A percentile compares a stretch with the other conserved stretches of the same genome.
Evolutionary conservation across 2,888 invertebrate species (phyloP).

Genomic region (Phengaris arion): DNA sequence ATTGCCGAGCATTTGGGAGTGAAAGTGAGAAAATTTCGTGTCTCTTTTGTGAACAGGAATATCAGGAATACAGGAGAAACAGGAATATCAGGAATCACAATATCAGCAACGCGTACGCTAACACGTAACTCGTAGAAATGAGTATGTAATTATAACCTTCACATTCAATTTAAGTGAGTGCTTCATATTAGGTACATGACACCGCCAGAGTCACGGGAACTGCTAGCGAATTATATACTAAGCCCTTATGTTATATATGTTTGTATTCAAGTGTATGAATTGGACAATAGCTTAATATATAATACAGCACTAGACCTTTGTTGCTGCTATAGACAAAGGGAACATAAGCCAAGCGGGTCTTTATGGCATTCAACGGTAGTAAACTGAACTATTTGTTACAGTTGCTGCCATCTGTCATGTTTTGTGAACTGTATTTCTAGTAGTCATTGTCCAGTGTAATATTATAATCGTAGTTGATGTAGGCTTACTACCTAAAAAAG

Average conservation of each 20-base stretch:
- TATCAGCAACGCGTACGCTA: no score
- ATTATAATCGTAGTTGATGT: not conserved
- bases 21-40: no score
- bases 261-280: constrained; percentile 9
- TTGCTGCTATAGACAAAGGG: constrained; percentile 2
- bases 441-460: not conserved
- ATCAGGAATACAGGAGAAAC: no score
- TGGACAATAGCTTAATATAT: not conserved
- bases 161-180: no score
- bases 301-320: constrained; percentile 8
- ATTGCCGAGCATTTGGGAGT: no score
- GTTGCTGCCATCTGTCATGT: not conserved
- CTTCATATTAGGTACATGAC: not conserved
- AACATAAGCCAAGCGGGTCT: constrained; percentile 13
- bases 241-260: constrained; percentile 10
- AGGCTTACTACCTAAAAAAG: no score
- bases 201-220: not conserved
- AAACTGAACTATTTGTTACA: not conserved
- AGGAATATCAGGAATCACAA: no score
- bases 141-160: no score
- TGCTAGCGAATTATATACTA: not conserved
- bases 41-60: no score
- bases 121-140: no score
- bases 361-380: not conserved
- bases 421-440: not conserved